Base-by-base conservation (phyloP, 2,113 vertebrate species). In the Anarhynchus alexandrinus region DNA sequence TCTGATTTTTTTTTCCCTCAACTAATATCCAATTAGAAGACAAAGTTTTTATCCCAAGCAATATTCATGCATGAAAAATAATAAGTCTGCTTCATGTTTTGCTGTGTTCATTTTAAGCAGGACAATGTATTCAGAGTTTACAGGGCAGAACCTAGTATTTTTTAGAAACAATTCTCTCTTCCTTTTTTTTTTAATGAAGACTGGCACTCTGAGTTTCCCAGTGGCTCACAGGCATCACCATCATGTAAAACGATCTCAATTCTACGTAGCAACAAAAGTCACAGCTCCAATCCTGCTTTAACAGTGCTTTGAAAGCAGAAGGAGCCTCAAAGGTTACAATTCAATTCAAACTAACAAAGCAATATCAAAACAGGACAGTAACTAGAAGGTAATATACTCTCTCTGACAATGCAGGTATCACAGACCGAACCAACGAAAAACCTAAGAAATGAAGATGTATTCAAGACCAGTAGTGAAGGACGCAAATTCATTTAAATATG, bases 11-110 rank as follows among this genome's bases (percentile, higher is more conserved):
- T 79, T 64, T 49, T 45, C 45, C 74, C 93, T 94, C 85, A 90
- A 92, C 79, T 93, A 97, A 83, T 87, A 96, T 59, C 90, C 36
- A 88, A 52, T 66, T 90, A 84, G 83, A 82, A 93, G 61, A 80
- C 61, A 94, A 7, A 2, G 5, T 4, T 86, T 93, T 94, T 81
- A 72, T 73, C 66, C 80, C 82, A 91, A 67, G 15, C 5, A 8
- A 83, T 22, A 76, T 49, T 13, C 90, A 76, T 3, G 5, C 25
- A 71, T 12, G 4, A 70, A 77, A 84, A 87, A 57, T 9, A 58
- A 6, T 6, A 21, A 26, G 61, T 32, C 76, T 88, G 84, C 43
- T 87, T 77, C 87, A 12, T 10, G 81, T 57, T 92, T 73, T 88
- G 36, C 82, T 62, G n/a, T 16, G 51, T 54, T 61, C 34, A 29